phyloP scores from a whole-genome alignment of 1,140 invertebrate species.

The Drosophila willistoni region DNA sequence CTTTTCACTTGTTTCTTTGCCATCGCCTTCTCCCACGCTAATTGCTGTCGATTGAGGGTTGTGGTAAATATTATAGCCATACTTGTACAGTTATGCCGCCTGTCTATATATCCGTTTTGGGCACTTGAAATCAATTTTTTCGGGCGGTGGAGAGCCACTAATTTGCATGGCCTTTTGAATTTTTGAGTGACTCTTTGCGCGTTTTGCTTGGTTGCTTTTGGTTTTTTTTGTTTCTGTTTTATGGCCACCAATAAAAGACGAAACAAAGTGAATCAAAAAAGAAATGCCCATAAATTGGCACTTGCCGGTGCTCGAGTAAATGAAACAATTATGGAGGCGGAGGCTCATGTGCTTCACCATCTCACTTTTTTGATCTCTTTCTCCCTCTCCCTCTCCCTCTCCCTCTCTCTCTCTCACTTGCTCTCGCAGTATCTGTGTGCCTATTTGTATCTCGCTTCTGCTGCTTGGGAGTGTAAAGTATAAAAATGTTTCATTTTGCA shows the following conservation, averaged over 20 bases:
- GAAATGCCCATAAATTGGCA: slow-evolving; percentile 40
- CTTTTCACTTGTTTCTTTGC: background rate
- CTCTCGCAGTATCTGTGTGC: background rate
- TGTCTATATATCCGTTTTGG: background rate
- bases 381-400: background rate
- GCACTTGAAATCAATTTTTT: slow-evolving; percentile 25
- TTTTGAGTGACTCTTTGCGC: slow-evolving; percentile 20
- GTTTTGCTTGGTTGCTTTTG: background rate
- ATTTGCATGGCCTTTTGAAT: slow-evolving; percentile 25
- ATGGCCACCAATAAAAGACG: slow-evolving; percentile 17
- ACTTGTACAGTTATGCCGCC: slow-evolving; percentile 2
- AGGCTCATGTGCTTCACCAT: slow-evolving; percentile 3
- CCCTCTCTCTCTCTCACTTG: background rate
- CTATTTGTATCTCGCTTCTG: background rate
- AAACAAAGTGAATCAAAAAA: background rate
- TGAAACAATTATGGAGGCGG: slow-evolving; percentile 40
- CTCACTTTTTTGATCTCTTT: background rate
- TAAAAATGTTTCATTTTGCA: slow-evolving; percentile 63
- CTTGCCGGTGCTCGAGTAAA: slow-evolving; percentile 42
- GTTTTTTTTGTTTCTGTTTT: background rate
- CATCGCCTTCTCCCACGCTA: background rate
- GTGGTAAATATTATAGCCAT: background rate
- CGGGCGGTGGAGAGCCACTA: background rate
- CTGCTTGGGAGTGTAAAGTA: slow-evolving; percentile 8
- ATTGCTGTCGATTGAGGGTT: background rate